phyloP scores from a whole-genome alignment of 92 coral and sea anemone species.

The Montipora capitata region DNA sequence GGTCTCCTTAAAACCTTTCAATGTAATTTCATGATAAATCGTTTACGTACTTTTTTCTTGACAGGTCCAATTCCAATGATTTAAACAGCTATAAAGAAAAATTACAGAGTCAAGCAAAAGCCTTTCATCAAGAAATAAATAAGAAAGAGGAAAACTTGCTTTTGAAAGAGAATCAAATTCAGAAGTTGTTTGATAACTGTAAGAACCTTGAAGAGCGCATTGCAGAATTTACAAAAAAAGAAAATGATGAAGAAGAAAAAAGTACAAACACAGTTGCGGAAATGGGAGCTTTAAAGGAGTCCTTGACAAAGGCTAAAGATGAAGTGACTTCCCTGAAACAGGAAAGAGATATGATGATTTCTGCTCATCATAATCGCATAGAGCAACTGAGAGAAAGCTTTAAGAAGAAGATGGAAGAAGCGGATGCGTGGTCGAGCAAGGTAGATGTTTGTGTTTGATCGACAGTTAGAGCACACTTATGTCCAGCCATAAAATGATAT shows the following conservation, averaged over 20 bases:
- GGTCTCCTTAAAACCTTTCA: no score
- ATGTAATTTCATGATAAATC: neutral
- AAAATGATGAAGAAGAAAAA: constrained; percentile 68
- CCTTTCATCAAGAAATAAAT: constrained; percentile 52
- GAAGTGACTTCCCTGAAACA: constrained; percentile 76
- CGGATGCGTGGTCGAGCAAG: constrained; percentile 92
- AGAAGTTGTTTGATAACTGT: constrained; percentile 46
- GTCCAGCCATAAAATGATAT: neutral
- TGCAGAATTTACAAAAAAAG: constrained; percentile 67
- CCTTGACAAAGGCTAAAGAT: constrained; percentile 61
- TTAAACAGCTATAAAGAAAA: constrained; percentile 48
- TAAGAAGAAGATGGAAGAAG: constrained; percentile 88
- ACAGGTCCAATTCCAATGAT: constrained; percentile 67
- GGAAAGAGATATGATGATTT: constrained; percentile 94
- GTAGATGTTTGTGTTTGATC: constrained; percentile 11
- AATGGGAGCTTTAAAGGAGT: constrained; percentile 80
- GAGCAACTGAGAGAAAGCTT: constrained; percentile 98
- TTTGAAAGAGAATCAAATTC: constrained; percentile 71
- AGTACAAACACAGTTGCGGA: constrained; percentile 79
- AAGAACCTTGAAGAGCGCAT: constrained; percentile 74
- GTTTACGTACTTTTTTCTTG: neutral
- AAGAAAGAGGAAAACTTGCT: constrained; percentile 57
- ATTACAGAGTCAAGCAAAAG: constrained; percentile 63
- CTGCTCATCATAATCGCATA: constrained; percentile 95
- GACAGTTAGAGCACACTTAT: neutral